Evolutionary conservation across 2,888 invertebrate genomes (phyloP).

Genomic region (Bugula neritina): DNA sequence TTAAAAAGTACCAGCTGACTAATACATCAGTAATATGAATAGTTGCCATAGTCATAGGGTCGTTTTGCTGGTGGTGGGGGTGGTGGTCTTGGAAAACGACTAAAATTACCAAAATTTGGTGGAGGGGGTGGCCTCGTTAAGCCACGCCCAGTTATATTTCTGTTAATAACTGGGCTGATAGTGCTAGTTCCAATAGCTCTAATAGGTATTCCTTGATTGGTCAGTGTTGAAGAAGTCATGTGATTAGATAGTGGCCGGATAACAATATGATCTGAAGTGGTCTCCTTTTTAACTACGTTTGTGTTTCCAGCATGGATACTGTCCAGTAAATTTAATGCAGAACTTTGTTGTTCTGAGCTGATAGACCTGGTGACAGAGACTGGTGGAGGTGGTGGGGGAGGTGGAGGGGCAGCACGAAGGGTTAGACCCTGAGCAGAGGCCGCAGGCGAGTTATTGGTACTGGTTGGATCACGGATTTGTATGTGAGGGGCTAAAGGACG

Average conservation of each 20-base stretch:
- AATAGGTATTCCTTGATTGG: not conserved
- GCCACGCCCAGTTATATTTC: not conserved
- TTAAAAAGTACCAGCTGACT: no score
- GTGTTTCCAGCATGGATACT: slow-evolving; percentile 9
- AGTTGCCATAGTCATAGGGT: slow-evolving; percentile 1
- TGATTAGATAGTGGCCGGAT: no score
- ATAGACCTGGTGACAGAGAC: not conserved
- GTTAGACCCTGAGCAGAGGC: not conserved
- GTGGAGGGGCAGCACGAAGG: not conserved
- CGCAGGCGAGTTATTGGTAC: not conserved
- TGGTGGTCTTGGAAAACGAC: not conserved
- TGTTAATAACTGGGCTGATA: slow-evolving; percentile 17
- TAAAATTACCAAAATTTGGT: not conserved
- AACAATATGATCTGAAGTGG: not conserved
- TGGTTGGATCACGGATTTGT: not conserved
- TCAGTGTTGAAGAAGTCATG: not conserved
- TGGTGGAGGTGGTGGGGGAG: slow-evolving; percentile 15
- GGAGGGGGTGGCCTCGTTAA: slow-evolving; percentile 5
- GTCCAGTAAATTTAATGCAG: slow-evolving; percentile 16
- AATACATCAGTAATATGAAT: not conserved
- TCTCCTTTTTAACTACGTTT: no score
- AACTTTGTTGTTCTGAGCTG: not conserved
- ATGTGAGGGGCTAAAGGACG: not conserved
- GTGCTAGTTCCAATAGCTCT: not conserved
- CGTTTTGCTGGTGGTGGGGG: not conserved